Base-by-base conservation (phyloP, 2,113 vertebrate species). In the Poicephalus meyeri region DNA sequence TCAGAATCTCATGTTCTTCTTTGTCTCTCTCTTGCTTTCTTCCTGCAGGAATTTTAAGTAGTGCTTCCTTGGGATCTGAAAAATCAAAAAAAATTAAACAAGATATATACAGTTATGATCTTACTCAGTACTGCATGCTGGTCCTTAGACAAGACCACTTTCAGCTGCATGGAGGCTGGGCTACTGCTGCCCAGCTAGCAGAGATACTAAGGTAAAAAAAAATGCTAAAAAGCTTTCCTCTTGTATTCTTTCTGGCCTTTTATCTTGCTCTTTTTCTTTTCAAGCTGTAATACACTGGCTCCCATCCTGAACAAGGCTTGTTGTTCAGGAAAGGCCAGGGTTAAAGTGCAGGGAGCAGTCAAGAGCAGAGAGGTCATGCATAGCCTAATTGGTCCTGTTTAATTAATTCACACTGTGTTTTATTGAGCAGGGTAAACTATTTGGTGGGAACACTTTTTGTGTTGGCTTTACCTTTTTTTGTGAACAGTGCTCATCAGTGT, bases 161-260 rank as follows among this genome's bases (percentile, higher is more conserved):
- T 93, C 94, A 78, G 76, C 95, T 98, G 86, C 58, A 5, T n/a
- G 98, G 98, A 81, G 96, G 98, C 74, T 98, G 98, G 98, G 92
- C 94, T 86, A 98, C 98, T 49, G 94, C 98, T 94, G 98, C 97
- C 44, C 97, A 97, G 74, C 95, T 98, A 83, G 97, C 98, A 86
- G 97, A 98, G 78, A 97, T 98, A 91, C 64, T 98, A 80, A 98
- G 98, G 98, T 98, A 97, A 98, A 97, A 82, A 39, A 89, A 77
- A 47, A 49, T 39, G 24, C 65, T 65, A 33, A 80, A 60, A 52
- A 77, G 28, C 50, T 88, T 80, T 80, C 19, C 58, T 66, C 49
- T 69, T 81, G 35, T 86, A 85, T 83, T 93, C 9, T 50, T 73
- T 93, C 23, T 71, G 53, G 69, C 61, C 78, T 88, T 94, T 95